Evolutionary conservation across 2,797 vertebrate species (phyloP).

Genomic region (Clarias pachynema): DNA sequence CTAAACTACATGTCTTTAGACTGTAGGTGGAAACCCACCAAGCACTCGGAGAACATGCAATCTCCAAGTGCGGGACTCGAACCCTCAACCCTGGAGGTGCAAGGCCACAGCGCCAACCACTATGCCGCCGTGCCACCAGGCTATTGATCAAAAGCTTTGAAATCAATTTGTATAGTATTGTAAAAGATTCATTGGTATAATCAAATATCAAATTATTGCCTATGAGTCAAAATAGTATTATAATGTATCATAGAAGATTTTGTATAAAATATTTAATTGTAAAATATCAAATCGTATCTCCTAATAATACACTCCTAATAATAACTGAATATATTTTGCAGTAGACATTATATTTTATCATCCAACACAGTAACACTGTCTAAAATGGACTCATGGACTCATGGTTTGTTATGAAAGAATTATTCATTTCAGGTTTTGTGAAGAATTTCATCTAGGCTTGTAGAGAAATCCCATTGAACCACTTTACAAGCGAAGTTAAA

Average conservation of each 20-base stretch:
- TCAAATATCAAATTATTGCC: neutral
- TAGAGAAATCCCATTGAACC: neutral
- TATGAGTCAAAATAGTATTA: neutral
- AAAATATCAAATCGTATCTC: neutral
- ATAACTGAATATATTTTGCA: neutral
- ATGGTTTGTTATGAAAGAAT: neutral
- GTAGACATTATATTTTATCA: neutral
- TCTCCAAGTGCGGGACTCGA: too few relatives aligned
- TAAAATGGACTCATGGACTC: neutral
- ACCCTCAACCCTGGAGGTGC: too few relatives aligned
- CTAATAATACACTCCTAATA: neutral
- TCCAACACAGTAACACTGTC: neutral
- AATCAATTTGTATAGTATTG: neutral
- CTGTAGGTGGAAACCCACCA: too few relatives aligned
- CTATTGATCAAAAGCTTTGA: neutral
- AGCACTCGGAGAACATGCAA: too few relatives aligned
- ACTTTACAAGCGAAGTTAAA: neutral
- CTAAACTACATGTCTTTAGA: too few relatives aligned
- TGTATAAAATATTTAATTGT: neutral
- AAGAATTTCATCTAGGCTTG: neutral
- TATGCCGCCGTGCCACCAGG: too few relatives aligned
- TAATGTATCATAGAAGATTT: neutral
- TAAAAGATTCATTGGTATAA: neutral
- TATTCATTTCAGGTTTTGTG: neutral
- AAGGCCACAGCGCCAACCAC: too few relatives aligned